Evolutionary conservation across 2,113 vertebrate species (phyloP).

Genomic region (Alligator sinensis): DNA sequence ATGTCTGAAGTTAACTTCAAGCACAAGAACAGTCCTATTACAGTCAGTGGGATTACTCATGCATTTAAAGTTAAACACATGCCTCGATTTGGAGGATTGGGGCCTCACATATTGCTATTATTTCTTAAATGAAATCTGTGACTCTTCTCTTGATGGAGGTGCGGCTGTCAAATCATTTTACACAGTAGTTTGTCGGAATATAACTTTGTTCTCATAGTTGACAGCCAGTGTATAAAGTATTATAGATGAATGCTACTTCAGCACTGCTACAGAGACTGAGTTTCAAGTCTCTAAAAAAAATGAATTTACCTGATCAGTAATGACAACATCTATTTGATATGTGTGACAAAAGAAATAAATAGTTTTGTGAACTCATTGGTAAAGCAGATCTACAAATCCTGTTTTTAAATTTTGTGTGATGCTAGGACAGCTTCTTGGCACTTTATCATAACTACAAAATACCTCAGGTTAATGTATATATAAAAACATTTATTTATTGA

Average conservation of each 20-base stretch:
- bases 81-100: neutral
- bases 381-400: neutral
- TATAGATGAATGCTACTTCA: neutral
- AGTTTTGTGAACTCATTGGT: neutral
- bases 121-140: neutral
- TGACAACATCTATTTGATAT: neutral
- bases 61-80: neutral
- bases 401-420: neutral
- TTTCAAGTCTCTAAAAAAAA: neutral
- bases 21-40: neutral
- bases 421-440: neutral
- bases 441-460: neutral
- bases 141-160: neutral
- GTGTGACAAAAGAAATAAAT: neutral
- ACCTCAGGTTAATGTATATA: neutral
- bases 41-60: neutral
- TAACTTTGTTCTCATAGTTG: neutral
- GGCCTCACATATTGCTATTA: fast-evolving
- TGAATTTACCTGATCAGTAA: neutral
- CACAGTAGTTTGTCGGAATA: neutral
- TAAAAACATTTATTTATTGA: neutral
- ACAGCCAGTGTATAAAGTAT: neutral
- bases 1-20: neutral
- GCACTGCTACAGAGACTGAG: neutral
- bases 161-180: neutral